Evolutionary conservation across 2,797 vertebrate genomes (phyloP).

Genomic region (Xenops minutus): DNA sequence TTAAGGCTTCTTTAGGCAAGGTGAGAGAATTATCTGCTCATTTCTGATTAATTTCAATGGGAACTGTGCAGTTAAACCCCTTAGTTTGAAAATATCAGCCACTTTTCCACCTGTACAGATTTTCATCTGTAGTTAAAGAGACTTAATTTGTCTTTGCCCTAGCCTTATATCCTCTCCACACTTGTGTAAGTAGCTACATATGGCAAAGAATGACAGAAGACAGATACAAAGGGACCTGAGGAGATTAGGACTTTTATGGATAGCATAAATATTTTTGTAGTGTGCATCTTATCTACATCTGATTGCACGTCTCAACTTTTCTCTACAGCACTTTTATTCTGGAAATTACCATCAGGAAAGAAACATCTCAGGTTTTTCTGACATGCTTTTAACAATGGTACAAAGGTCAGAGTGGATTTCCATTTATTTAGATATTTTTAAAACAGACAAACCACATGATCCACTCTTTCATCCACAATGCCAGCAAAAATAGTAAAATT

Average conservation of each 20-base stretch:
- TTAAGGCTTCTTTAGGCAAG: conserved; percentile 21
- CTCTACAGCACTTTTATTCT: background rate
- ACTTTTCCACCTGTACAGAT: background rate
- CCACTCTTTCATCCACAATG: background rate
- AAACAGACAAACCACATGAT: background rate
- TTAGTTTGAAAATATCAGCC: conserved; percentile 5
- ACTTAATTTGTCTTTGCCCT: background rate
- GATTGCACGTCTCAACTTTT: background rate
- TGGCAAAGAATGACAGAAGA: background rate
- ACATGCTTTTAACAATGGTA: background rate
- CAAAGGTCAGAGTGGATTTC: background rate
- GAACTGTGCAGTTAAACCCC: background rate
- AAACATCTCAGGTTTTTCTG: background rate
- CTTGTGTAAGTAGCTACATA: background rate
- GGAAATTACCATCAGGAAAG: background rate
- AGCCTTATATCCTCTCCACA: background rate
- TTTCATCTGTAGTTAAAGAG: background rate
- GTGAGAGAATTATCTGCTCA: conserved; percentile 3
- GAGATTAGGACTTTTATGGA: background rate
- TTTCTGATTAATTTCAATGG: conserved; percentile 42
- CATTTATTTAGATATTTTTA: background rate
- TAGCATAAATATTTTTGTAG: background rate
- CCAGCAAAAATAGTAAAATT: background rate
- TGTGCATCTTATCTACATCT: background rate
- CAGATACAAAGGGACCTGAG: background rate